Evolutionary conservation across 2,797 vertebrate species (phyloP), one percentile per base, ranked within the genome.

Genomic region (Takifugu ocellatus): DNA sequence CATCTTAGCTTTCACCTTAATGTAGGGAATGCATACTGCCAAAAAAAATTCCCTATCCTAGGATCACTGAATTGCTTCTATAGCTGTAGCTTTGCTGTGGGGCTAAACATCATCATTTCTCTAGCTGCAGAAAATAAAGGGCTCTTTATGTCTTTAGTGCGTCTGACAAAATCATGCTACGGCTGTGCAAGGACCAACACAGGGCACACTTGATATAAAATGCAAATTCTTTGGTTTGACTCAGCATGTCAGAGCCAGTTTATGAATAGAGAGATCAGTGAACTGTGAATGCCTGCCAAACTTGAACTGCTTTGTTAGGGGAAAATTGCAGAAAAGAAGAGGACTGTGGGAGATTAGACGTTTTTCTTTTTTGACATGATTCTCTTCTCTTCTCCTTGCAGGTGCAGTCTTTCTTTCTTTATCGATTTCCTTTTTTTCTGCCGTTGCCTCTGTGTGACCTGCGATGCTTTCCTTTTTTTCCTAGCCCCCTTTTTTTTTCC

Each of bases 1-100:
- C 82, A 85, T 84, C 79, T 87, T 87, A 52, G 36, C 79, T 61
- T 78, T 56, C 61, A 61, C 58, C 62, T 74, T 51, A 63, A 47
- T 63, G 72, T 58, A 64, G 68, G 56, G 61, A 77, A 72, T 52
- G 51, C 72, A 74, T 56, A 47, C 58, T 71, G 77, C 52, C 66
- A 75, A 73, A 54, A 63, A 56, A 24, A 27, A 3, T 29, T 27
- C 33, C 44, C 2, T 7, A 75, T 63, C 51, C 46, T 17, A 24
- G 49, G 70, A 69, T 56, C 39, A 43, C n/a, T 2, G 16, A 55
- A 56, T 50, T 58, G 31, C 54, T 61, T 63, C 46, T 14, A 39
- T 39, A 39, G 36, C 36, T 39, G 36, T 39, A 11, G 36, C 12
- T 39, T 12, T 39, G 27, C 27, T 29, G 27, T 21, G 21, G 21